Base-by-base conservation (phyloP, 1,140 invertebrate genomes). In the Anagrus nilaparvatae region DNA sequence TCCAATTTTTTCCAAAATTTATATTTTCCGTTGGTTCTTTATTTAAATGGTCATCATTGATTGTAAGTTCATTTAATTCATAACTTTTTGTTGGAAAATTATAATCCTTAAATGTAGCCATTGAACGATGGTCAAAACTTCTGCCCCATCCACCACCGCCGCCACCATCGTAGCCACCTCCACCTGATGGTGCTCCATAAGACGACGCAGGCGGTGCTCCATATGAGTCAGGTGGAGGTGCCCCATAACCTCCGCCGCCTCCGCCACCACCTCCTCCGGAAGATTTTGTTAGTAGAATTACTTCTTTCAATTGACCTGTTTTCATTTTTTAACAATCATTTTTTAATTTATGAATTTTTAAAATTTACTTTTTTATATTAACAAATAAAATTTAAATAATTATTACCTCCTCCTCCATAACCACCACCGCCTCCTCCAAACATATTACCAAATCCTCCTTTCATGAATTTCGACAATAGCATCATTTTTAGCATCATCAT, bases 401-500 rank as follows among this genome's bases (percentile, higher is more conserved):
- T 54, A 2, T 59, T 59, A 18, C 53, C 48, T 30, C 49, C 47
- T 19, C 50, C 39, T 18, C 59, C 61, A 2, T 47, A 54, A 2
- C 60, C 60, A 18, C 53, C 48, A 28, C 49, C 47, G 19, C 50
- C 39, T 18, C 59, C 61, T 4, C 48, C 49, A 0, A 56, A 60
- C 2, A 64, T 60, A 0, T 61, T 55, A 3, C 60, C 61, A 7
- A 54, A 55, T 2, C 60, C 63, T 5, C 67, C 69, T 7, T 66
- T 67, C 38, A 75, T 64, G 17, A 74, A 53, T 51, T 74, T 73
- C 65, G 70, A 68, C 21, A 73, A 53, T 24, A 74, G 51, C 71
- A 72, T 70, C 57, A 69, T 70, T 62, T 75, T 77, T 13, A 71
- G 66, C 40, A 76, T 53, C 65, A 76, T 71, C 23, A 76, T 55